A percentile compares a stretch with the other conserved stretches of the same genome.
These are phyloP conservation scores for Thalassophryne amazonica DNA, from an alignment of 2,797 vertebrate species.

Conservation along the genomic window DNA sequence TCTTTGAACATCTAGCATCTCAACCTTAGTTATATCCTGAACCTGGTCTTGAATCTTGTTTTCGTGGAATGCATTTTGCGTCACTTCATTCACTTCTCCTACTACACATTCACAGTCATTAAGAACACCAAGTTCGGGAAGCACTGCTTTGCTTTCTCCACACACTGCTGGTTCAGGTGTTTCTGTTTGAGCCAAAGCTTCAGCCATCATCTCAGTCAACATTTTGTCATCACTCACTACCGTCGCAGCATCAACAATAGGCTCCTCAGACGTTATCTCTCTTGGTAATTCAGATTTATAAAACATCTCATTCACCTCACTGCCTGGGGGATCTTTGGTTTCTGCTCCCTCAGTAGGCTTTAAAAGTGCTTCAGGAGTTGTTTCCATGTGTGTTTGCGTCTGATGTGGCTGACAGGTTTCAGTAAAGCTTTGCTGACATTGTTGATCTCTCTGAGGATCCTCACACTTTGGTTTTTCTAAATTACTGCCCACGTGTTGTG, in stretches of 20 bases:
- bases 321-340: background rate
- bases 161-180: background rate
- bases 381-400: slow-evolving; percentile 5
- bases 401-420: slow-evolving; percentile 4
- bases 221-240: slow-evolving; percentile 1
- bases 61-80: slow-evolving; percentile 32
- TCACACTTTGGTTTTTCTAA: slow-evolving; percentile 4
- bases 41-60: slow-evolving; percentile 45
- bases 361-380: background rate
- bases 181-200: slow-evolving; percentile 5
- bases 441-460: background rate
- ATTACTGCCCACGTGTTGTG: slow-evolving; percentile 10
- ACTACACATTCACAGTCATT: slow-evolving; percentile 33
- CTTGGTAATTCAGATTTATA: slow-evolving; percentile 8
- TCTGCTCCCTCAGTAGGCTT: slow-evolving; percentile 5
- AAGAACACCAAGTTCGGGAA: slow-evolving; percentile 24
- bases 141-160: slow-evolving; percentile 1
- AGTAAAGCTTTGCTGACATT: background rate
- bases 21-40: slow-evolving; percentile 28
- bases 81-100: slow-evolving; percentile 48
- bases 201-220: background rate
- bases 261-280: slow-evolving; percentile 10
- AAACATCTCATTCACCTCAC: background rate
- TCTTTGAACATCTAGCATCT: background rate
- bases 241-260: background rate